phyloP scores from a whole-genome alignment of 2,888 invertebrate genomes.

The Helobdella robusta region DNA sequence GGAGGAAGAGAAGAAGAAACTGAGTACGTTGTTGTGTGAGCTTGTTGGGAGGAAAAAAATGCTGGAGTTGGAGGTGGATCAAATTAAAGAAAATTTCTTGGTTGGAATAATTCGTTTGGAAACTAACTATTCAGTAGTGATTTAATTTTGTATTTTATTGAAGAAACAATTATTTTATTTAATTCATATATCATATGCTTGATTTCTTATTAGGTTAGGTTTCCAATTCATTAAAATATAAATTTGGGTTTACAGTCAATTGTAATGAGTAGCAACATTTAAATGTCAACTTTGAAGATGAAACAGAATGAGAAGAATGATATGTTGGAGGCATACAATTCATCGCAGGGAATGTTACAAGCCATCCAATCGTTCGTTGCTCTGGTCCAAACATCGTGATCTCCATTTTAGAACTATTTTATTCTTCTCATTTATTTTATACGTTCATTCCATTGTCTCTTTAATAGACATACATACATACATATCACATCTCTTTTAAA shows the following conservation, averaged over 20 bases:
- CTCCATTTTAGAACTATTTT: too few species aligned
- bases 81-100: conserved; percentile 8
- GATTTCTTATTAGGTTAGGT: background rate
- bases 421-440: too few species aligned
- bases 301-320: conserved; percentile 17
- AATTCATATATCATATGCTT: background rate
- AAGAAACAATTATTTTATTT: background rate
- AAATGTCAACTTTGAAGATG: conserved; percentile 1
- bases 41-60: conserved; percentile 3
- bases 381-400: conserved; percentile 18
- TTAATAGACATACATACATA: too few species aligned
- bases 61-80: background rate
- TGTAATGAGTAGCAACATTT: too few species aligned
- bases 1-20: conserved; percentile 43
- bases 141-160: background rate
- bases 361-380: conserved; percentile 13
- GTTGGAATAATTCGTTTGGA: background rate
- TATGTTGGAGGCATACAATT: conserved; percentile 17
- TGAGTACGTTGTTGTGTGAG: conserved; percentile 23
- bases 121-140: background rate
- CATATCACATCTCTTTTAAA: too few species aligned
- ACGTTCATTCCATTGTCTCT: too few species aligned
- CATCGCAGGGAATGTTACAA: conserved; percentile 3
- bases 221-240: too few species aligned
- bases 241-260: too few species aligned